Base-by-base conservation (phyloP, 2,113 vertebrate genomes). In the Phrynosoma blainvillii region DNA sequence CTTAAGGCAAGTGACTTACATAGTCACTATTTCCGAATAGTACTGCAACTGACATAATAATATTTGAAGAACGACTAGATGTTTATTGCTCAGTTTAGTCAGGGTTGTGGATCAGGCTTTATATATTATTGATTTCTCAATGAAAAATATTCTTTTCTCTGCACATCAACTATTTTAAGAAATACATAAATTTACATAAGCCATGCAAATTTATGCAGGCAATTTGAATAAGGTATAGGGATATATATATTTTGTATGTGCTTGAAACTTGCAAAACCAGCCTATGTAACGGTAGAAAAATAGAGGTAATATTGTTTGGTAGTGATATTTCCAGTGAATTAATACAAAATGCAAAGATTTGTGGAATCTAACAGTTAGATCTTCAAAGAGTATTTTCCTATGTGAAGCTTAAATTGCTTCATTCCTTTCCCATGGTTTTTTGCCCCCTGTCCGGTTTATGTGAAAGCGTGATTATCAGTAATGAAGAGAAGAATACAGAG, bases 131-230 rank as follows among this genome's bases (percentile, higher is more conserved):
- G 59, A 77, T 88, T 88, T 77, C 59, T 88, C 42, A 82, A 77
- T 83, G 82, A 88, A 68, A 77, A 42, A 70, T 88, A 77, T 70
- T 70, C 62, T 11, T 79, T 86, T 83, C 36, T 79, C 79, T 70
- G 59, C 14, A 4, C 71, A 83, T 59, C 42, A 88, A 77, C 25
- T 83, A 36, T 80, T 66, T 87, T 87, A 81, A 87, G 68, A 81
- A 87, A 80, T 83, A 83, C 42, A 68, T 75, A 83, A 52, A 88
- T 88, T 74, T 88, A n/a, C 80, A 88, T 88, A 88, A 82, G 59
- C n/a, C 87, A 78, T 88, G 87, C 80, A 88, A 88, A 88, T 88
- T 21, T 88, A 88, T 77, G 59, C 73, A 88, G 73, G 23, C 32
- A 83, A 88, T 77, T 88, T 88, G 87, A 88, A 88, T 83, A 83